These are phyloP conservation scores for Halcyon chelicuti DNA, from an alignment of 2,797 vertebrate genomes.

Conservation along the genomic window DNA sequence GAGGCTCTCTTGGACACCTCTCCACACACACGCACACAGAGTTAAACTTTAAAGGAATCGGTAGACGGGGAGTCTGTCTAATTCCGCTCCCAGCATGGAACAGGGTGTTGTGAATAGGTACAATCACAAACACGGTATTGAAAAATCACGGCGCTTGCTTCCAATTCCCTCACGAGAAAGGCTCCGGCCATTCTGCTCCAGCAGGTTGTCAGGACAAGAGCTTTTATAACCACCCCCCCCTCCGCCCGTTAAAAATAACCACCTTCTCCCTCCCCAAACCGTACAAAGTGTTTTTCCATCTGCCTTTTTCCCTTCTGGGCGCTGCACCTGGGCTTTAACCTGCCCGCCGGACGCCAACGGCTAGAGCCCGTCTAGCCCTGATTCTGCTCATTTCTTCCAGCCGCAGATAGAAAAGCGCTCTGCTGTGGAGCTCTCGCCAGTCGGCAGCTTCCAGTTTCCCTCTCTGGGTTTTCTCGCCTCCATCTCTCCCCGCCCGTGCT, in stretches of 20 bases:
- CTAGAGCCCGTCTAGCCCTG: not conserved
- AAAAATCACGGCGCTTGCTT: conserved; percentile 15
- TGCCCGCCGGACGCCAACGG: not conserved
- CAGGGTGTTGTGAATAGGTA: not conserved
- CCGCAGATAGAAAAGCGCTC: not conserved
- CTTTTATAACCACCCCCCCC: not conserved
- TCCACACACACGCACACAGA: not conserved
- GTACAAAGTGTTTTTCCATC: not conserved
- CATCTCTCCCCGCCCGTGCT: not conserved
- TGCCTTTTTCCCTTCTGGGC: not conserved
- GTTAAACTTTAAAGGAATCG: conserved; percentile 1
- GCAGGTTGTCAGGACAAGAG: not conserved
- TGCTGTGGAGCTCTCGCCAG: not conserved
- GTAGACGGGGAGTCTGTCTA: conserved; percentile 40
- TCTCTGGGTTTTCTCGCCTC: too few species aligned
- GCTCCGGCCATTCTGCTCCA: not conserved
- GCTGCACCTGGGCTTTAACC: not conserved
- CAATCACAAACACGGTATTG: not conserved
- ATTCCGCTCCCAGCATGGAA: conserved; percentile 16
- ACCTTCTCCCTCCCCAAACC: not conserved
- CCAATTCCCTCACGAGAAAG: conserved; percentile 13
- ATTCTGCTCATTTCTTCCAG: not conserved
- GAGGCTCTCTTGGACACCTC: not conserved
- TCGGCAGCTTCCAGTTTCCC: not conserved
- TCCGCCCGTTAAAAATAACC: conserved; percentile 16